A percentile compares a stretch with the other conserved stretches of the same genome.
Evolutionary conservation across 35 echinoderm and acorn worm genomes (phyloP).

Genomic region (Stichopus chloronotus): DNA sequence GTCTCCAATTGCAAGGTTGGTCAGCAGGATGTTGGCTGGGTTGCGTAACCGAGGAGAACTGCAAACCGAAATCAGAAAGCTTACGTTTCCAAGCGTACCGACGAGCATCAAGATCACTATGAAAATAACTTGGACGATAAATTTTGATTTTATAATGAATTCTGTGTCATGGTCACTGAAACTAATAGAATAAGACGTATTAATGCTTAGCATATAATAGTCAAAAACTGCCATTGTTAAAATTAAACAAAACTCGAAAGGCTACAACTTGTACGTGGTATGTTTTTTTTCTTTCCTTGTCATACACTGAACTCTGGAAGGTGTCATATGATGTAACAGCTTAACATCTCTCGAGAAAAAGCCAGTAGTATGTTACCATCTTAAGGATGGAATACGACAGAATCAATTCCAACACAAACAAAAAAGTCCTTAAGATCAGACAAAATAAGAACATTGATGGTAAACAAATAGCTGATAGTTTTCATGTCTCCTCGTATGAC

Average conservation of each 20-base stretch:
- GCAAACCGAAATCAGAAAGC: conserved; percentile 65
- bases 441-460: no score
- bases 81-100: conserved; percentile 74
- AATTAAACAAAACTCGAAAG: background rate
- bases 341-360: no score
- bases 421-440: no score
- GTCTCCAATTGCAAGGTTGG: conserved; percentile 81
- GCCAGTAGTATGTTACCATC: no score
- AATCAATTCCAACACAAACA: no score
- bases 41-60: conserved; percentile 62
- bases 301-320: no score
- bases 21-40: conserved; percentile 77
- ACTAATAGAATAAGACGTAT: background rate
- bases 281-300: background rate
- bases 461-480: no score
- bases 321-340: no score
- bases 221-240: background rate
- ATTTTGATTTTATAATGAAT: background rate
- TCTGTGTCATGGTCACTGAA: background rate
- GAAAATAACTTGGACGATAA: conserved; percentile 38
- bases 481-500: no score
- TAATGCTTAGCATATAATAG: no score
- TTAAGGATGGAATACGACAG: no score
- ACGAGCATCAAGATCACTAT: conserved; percentile 46
- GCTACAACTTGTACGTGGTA: background rate